Conservation (phyloP, 2,888 invertebrate genomes). For the Entomobrya multifasciata region DNA sequence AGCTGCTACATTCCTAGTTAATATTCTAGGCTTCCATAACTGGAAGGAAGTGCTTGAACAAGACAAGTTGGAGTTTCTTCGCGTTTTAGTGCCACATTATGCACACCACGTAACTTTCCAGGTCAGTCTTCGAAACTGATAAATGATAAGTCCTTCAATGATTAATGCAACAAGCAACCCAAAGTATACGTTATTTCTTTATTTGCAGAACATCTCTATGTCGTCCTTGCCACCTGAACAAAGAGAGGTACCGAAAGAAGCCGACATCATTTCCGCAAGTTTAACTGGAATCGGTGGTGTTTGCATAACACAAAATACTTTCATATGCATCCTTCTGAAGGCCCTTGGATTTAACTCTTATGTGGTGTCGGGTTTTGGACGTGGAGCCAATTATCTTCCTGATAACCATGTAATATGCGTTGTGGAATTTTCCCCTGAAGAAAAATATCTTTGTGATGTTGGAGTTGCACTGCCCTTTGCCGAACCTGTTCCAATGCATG, state of each 20-base stretch:
- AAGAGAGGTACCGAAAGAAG: slow-evolving; percentile 45
- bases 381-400: slow-evolving; percentile 46
- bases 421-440: slow-evolving; percentile 65
- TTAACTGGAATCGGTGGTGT: slow-evolving; percentile 72
- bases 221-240: slow-evolving; percentile 34
- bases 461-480: slow-evolving; percentile 71
- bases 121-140: slow-evolving; percentile 37
- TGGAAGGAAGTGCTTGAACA: slow-evolving; percentile 63
- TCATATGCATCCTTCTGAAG: slow-evolving; percentile 65
- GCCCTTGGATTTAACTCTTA: slow-evolving; percentile 71
- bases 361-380: slow-evolving; percentile 66
- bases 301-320: slow-evolving; percentile 75
- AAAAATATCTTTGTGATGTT: slow-evolving; percentile 72
- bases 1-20: slow-evolving; percentile 49
- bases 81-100: slow-evolving; percentile 39
- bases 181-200: too few species aligned
- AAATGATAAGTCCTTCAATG: too few species aligned
- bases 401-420: slow-evolving; percentile 74
- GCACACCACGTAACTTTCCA: slow-evolving; percentile 57
- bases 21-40: slow-evolving; percentile 56
- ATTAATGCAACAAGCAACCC: too few species aligned
- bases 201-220: slow-evolving; percentile 70
- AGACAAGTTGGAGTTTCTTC: slow-evolving; percentile 63
- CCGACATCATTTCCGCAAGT: slow-evolving; percentile 52
- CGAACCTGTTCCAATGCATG: slow-evolving; percentile 70